Conservation (phyloP, 2,797 vertebrate species). For the Hipposideros larvatus region DNA sequence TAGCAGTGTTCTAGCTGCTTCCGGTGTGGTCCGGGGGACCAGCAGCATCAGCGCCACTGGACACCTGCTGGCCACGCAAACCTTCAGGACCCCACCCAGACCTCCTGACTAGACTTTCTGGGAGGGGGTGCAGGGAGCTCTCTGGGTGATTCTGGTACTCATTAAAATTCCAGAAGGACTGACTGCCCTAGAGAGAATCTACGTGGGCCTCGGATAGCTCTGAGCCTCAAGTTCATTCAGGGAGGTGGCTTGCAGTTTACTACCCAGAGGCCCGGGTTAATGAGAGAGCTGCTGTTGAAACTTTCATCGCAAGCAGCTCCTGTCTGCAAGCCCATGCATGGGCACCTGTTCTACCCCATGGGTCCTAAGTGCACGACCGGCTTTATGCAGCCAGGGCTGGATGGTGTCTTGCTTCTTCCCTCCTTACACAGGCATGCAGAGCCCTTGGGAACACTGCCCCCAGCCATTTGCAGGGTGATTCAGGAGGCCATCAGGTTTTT, state of each 20-base stretch:
- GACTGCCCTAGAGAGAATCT: background rate
- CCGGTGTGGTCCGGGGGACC: rapidly evolving
- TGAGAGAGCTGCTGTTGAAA: background rate
- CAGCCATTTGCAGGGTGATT: background rate
- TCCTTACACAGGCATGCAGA: background rate
- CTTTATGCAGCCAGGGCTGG: background rate
- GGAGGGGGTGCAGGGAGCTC: no score
- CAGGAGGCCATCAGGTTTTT: background rate
- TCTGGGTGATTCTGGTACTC: background rate
- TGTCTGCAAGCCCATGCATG: background rate
- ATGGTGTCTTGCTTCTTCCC: background rate
- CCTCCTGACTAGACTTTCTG: no score
- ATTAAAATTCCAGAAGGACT: background rate
- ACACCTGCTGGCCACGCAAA: background rate
- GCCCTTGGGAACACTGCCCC: no score
- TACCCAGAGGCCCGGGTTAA: background rate
- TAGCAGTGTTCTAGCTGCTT: background rate
- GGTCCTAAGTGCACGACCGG: rapidly evolving
- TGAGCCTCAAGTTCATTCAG: background rate
- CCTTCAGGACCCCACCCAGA: no score
- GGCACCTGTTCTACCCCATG: no score
- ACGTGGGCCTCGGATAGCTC: background rate
- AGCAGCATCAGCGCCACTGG: rapidly evolving
- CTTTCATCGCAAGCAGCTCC: background rate
- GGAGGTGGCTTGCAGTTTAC: no score